Base-by-base conservation (phyloP, 2,113 vertebrate species). In the Carollia perspicillata region DNA sequence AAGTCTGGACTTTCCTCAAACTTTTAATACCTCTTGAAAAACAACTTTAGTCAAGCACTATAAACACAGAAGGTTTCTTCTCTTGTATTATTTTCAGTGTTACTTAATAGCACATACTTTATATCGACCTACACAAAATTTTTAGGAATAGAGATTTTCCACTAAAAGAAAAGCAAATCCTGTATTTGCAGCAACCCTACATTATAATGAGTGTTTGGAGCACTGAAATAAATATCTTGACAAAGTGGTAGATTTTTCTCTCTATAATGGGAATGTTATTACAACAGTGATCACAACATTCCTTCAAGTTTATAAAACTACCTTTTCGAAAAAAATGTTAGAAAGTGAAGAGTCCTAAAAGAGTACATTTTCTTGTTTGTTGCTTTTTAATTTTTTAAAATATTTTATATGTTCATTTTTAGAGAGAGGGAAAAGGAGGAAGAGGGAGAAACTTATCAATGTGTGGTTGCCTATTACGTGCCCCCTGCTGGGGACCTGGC, bases 21-120 rank as follows among this genome's bases (percentile, higher is more conserved):
- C 66, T 97, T 97, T 96, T 94, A 97, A 96, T 95, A 96, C 95
- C 93, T 97, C 97, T 97, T 97, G 90, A 97, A 97, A 97, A 51
- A 91, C 77, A 94, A 91, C 60, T 72, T 30, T 20, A 93, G 53
- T 35, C 33, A 75, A 89, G 60, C 71, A 74, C 85, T 79, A 30
- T 68, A 95, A 96, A 71, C 37, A 92, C 37, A 92, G 85, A 44
- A 47, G 53, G 42, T 47, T 81, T 90, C 17, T 92, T 69, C 55
- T 81, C 51, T 78, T 40, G 4, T 11, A 20, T 30, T 83, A 80
- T 95, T 33, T 72, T 96, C 55, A 92, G 88, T 14, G 6, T 75
- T 94, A 85, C 72, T 97, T 5, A 0, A 95, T 94, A 97, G 66
- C 69, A 55, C 63, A 18, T 6, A 89, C 47, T 65, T 94, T 96